Evolutionary conservation across 2,888 invertebrate genomes (phyloP).

Genomic region (Brachyptera risi): DNA sequence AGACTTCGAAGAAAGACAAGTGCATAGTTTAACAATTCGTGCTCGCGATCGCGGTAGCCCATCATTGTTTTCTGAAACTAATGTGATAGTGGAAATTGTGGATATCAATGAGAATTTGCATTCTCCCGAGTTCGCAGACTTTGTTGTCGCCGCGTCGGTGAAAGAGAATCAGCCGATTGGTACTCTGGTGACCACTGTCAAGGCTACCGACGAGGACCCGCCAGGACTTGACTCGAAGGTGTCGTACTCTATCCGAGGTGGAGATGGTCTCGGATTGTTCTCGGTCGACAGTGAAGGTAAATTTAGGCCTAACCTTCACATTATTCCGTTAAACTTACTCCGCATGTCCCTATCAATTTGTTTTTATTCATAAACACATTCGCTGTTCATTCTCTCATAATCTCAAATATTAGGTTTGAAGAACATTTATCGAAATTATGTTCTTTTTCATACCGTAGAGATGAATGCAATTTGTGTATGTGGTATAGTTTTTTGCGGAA

Average conservation of each 20-base stretch:
- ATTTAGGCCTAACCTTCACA: too few species aligned
- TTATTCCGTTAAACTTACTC: too few species aligned
- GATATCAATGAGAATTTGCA: constrained; percentile 93
- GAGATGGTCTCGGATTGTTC: constrained; percentile 89
- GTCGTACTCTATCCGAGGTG: constrained; percentile 80
- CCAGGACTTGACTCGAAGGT: constrained; percentile 77
- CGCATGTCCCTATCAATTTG: too few species aligned
- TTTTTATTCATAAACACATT: too few species aligned
- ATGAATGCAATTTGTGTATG: too few species aligned
- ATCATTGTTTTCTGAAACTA: constrained; percentile 71
- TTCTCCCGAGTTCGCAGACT: constrained; percentile 77
- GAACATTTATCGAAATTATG: too few species aligned
- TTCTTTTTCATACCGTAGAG: too few species aligned
- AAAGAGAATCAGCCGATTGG: constrained; percentile 77
- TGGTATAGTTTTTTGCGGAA: too few species aligned
- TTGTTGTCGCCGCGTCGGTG: constrained; percentile 69
- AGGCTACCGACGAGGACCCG: constrained; percentile 76
- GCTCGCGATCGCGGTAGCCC: constrained; percentile 85
- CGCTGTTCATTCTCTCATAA: too few species aligned
- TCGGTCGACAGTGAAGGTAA: constrained; percentile 84
- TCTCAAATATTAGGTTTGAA: too few species aligned
- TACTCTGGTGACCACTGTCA: constrained; percentile 69
- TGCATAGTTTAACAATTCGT: constrained; percentile 80
- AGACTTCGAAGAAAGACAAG: constrained; percentile 86
- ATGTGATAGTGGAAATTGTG: constrained; percentile 78